Evolutionary conservation across 2,888 invertebrate genomes (phyloP).

Genomic region (Andricus quercusramuli): DNA sequence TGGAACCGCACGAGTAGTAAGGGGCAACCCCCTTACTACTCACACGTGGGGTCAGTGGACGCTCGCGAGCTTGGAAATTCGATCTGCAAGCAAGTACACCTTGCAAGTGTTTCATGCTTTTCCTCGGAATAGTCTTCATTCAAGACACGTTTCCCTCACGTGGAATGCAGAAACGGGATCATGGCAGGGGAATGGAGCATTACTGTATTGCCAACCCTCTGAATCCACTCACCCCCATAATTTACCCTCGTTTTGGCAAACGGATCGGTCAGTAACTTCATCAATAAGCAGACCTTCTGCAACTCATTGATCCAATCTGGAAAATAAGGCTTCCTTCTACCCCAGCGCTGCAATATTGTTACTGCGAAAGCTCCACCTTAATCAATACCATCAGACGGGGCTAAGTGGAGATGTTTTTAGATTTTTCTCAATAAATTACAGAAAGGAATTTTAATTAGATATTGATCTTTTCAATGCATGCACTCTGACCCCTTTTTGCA

Average conservation of each 20-base stretch:
- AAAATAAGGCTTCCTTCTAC: conserved; percentile 31
- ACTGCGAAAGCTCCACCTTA: not conserved
- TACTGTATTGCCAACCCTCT: not conserved
- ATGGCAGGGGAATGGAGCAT: not conserved
- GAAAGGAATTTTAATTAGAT: no score
- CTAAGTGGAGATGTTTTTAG: no score
- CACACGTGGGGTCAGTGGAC: conserved; percentile 20
- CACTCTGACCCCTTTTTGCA: no score
- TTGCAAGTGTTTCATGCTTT: conserved; percentile 32
- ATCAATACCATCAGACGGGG: not conserved
- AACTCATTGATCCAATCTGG: conserved; percentile 35
- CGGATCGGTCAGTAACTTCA: conserved; percentile 47
- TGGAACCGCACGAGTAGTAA: no score
- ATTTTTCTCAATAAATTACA: no score
- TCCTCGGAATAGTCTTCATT: conserved; percentile 22
- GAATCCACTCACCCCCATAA: conserved; percentile 30
- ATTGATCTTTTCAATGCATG: no score
- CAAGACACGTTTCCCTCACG: conserved; percentile 9
- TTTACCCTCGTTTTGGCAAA: conserved; percentile 43
- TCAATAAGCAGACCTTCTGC: conserved; percentile 46
- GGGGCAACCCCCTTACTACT: not conserved
- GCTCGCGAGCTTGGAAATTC: conserved; percentile 28
- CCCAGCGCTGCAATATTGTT: not conserved
- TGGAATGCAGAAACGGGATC: not conserved
- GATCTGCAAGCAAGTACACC: conserved; percentile 2